phyloP scores from a whole-genome alignment of 2,113 vertebrate genomes.

The Pygoscelis adeliae region DNA sequence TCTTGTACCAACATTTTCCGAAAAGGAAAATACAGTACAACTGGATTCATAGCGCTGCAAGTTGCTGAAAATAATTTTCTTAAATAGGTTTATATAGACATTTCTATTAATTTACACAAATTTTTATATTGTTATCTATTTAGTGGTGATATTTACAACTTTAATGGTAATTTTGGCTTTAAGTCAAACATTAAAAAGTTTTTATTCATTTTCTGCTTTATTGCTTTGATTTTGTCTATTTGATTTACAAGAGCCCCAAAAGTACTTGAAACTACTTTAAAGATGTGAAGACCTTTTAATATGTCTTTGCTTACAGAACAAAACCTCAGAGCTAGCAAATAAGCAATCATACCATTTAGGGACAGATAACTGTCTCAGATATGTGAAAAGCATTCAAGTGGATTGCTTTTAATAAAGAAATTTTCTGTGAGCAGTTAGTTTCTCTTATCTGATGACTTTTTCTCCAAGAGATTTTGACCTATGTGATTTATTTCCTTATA shows the following conservation, averaged over 20 bases:
- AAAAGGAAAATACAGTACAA: background rate
- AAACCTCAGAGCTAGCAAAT: background rate
- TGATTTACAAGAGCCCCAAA: constrained; percentile 32
- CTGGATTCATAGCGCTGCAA: background rate
- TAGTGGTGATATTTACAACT: constrained; percentile 64
- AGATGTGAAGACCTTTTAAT: background rate
- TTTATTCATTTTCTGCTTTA: constrained; percentile 9
- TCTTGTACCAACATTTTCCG: background rate
- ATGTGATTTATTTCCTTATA: background rate
- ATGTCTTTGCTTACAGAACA: background rate
- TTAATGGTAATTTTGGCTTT: constrained; percentile 67
- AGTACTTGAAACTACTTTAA: background rate
- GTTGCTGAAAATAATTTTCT: constrained; percentile 10
- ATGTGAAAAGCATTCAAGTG: background rate
- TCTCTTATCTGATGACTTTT: background rate
- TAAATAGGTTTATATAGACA: constrained; percentile 4
- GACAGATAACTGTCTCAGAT: background rate
- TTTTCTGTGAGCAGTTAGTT: background rate
- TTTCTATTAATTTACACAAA: constrained; percentile 33
- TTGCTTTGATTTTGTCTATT: constrained; percentile 24
- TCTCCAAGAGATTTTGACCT: background rate
- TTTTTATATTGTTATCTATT: constrained; percentile 48
- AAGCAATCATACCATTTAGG: background rate
- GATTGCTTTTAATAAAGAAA: background rate
- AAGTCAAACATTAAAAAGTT: constrained; percentile 49